phyloP scores from a whole-genome alignment of 2,888 invertebrate species.

The Hesperia comma region DNA sequence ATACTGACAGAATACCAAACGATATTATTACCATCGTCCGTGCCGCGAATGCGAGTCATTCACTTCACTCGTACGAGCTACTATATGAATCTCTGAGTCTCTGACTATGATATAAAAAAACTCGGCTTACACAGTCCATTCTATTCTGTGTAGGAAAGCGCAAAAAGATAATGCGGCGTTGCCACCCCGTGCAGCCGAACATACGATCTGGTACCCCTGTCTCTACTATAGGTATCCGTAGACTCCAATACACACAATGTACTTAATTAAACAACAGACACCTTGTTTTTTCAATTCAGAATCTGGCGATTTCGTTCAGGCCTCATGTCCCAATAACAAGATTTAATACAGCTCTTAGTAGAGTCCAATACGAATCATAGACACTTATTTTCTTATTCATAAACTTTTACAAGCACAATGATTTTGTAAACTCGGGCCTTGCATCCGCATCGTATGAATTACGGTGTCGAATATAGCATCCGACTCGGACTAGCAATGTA shows the following conservation, averaged over 20 bases:
- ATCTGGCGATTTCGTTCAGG: constrained; percentile 54
- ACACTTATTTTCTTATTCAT: constrained; percentile 13
- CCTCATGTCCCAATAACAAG: constrained; percentile 68
- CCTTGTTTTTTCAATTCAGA: constrained; percentile 65
- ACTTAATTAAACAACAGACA: constrained; percentile 69
- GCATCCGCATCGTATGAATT: constrained; percentile 30
- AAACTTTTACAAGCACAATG: constrained; percentile 42
- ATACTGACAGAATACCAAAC: constrained; percentile 60
- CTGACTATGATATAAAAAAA: constrained; percentile 48
- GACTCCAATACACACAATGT: constrained; percentile 70
- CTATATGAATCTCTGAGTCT: constrained; percentile 50
- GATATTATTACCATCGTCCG: constrained; percentile 51
- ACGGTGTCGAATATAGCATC: constrained; percentile 32
- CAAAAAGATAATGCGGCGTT: constrained; percentile 79
- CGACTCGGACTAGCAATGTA: constrained; percentile 12
- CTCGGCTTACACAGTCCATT: constrained; percentile 66
- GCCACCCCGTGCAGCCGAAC: constrained; percentile 77
- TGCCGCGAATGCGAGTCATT: constrained; percentile 50
- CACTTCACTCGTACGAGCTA: constrained; percentile 57
- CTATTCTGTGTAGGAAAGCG: constrained; percentile 68
- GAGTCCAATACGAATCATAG: constrained; percentile 60
- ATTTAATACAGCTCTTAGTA: constrained; percentile 53
- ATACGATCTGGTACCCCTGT: constrained; percentile 71
- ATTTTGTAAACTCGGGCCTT: constrained; percentile 30
- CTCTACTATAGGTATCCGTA: constrained; percentile 45